These are phyloP conservation scores for Gobiocypris rarus DNA, from an alignment of 2,113 vertebrate species.

Conservation along the genomic window DNA sequence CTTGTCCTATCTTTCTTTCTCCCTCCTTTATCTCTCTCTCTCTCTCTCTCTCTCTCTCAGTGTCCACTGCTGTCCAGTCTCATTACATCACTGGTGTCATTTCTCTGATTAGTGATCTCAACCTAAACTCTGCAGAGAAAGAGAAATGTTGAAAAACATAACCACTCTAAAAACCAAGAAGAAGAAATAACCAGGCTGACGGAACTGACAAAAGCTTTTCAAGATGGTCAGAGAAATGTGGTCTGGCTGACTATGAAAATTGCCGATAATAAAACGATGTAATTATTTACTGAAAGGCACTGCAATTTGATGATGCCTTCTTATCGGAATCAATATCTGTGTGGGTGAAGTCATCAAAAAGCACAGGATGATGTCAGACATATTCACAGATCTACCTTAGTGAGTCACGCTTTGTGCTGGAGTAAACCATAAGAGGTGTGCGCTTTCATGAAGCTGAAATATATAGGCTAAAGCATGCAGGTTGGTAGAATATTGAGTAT, in stretches of 20 bases:
- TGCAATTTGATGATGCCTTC: conserved; percentile 40
- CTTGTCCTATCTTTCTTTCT: conserved; percentile 14
- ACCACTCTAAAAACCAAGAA: background rate
- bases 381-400: conserved; percentile 29
- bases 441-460: background rate
- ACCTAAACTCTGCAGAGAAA: background rate
- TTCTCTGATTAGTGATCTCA: background rate
- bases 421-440: background rate
- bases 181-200: background rate
- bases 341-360: conserved; percentile 54
- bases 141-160: background rate
- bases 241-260: background rate
- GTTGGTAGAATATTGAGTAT: background rate
- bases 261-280: background rate
- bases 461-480: background rate
- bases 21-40: background rate
- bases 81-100: conserved; percentile 2
- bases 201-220: background rate
- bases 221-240: background rate
- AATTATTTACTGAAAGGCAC: background rate
- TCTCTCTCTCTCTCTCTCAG: background rate
- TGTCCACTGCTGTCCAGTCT: background rate
- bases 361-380: conserved; percentile 73
- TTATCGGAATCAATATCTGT: conserved; percentile 50
- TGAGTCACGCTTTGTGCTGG: conserved; percentile 46